Conservation (phyloP, 2,113 vertebrate species). For the Saccopteryx bilineata region DNA sequence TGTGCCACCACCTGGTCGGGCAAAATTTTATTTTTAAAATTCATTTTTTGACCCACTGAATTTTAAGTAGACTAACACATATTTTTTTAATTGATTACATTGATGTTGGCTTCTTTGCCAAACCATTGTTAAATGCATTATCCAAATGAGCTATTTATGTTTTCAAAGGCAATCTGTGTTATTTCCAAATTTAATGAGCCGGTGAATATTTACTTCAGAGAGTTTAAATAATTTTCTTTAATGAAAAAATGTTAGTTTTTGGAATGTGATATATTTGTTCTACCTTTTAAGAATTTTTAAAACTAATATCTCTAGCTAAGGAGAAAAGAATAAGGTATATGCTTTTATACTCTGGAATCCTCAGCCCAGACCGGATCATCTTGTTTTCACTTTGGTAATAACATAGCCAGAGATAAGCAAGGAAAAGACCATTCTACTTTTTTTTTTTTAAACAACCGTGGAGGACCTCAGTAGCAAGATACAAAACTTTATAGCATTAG, state of each 20-base stretch:
- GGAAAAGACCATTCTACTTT: not conserved
- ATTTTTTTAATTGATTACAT: constrained; percentile 50
- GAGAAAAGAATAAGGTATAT: not conserved
- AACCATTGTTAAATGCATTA: constrained; percentile 60
- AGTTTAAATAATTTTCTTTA: constrained; percentile 63
- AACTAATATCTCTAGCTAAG: not conserved
- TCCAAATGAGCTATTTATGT: constrained; percentile 54
- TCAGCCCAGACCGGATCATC: not conserved
- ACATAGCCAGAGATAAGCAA: not conserved
- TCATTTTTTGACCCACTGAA: constrained; percentile 18
- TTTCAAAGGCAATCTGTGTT: constrained; percentile 48
- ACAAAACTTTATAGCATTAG: not conserved
- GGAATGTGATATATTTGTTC: constrained; percentile 37
- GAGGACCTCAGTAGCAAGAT: not conserved
- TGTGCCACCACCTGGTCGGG: too few species aligned
- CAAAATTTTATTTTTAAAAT: constrained; percentile 42
- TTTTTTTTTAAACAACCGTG: not conserved
- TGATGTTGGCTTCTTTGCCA: constrained; percentile 56
- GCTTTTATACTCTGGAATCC: not conserved
- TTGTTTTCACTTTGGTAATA: constrained; percentile 31
- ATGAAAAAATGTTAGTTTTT: constrained; percentile 44
- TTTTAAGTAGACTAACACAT: constrained; percentile 45
- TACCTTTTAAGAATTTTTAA: constrained; percentile 7
- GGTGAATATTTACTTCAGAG: constrained; percentile 28
- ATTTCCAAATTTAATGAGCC: constrained; percentile 56